phyloP scores from a whole-genome alignment of 2,888 invertebrate genomes.

The Hyles lineata region DNA sequence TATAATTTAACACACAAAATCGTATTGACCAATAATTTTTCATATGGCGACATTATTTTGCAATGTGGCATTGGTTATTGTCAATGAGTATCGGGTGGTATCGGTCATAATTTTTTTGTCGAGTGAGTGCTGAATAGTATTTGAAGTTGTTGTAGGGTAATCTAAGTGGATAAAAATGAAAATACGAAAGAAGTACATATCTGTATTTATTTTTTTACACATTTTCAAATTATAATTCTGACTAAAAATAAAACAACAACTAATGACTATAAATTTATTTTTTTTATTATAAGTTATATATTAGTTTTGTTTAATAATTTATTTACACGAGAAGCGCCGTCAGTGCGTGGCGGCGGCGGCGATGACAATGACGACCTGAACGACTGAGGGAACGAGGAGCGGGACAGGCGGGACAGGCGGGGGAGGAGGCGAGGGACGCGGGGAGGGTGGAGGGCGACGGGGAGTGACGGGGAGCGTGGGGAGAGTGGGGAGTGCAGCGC shows the following conservation, averaged over 20 bases:
- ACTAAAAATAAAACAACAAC: conserved; percentile 76
- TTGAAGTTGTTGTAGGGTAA: background rate
- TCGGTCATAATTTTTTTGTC: too few relatives aligned
- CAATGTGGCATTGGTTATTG: too few relatives aligned
- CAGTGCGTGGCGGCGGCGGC: conserved; percentile 32
- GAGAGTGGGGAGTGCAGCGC: conserved; percentile 36
- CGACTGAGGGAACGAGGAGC: conserved; percentile 12
- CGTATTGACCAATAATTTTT: too few relatives aligned
- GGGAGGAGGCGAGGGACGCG: conserved; percentile 2
- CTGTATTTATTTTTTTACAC: conserved; percentile 64
- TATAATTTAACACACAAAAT: too few relatives aligned
- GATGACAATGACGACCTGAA: conserved; percentile 30
- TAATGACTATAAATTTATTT: conserved; percentile 73
- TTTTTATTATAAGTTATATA: conserved; percentile 56
- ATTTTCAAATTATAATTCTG: conserved; percentile 53
- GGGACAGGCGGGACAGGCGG: conserved; percentile 31
- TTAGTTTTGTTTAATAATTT: conserved; percentile 60
- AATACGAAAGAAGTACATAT: conserved; percentile 54
- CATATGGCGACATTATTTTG: too few relatives aligned
- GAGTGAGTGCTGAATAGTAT: too few relatives aligned
- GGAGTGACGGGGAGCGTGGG: conserved; percentile 27
- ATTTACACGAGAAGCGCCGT: conserved; percentile 61
- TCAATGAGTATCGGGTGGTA: too few relatives aligned
- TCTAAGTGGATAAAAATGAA: conserved; percentile 35
- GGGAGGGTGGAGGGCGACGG: too few relatives aligned